Percentiles rank a stretch among this genome's conserved stretches.
Evolutionary conservation across 2,888 invertebrate genomes (phyloP).

Genomic region (Octodonta nipae): DNA sequence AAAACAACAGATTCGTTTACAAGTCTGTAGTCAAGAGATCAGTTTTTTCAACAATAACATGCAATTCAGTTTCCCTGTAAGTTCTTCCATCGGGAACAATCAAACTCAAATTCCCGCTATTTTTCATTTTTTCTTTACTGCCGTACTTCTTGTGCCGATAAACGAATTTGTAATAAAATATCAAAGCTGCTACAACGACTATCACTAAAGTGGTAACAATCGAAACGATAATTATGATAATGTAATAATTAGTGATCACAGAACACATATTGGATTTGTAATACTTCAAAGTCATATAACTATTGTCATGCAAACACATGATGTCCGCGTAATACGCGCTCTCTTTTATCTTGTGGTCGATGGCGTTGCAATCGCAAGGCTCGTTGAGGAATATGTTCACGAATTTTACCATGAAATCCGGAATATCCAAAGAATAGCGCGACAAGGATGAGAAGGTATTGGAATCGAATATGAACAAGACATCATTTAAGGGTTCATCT

Average conservation of each 20-base stretch:
- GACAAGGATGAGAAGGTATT: slow-evolving; percentile 46
- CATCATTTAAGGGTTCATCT: slow-evolving; percentile 35
- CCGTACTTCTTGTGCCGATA: slow-evolving; percentile 32
- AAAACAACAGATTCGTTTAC: slow-evolving; percentile 27
- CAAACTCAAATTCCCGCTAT: slow-evolving; percentile 42
- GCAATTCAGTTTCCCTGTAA: slow-evolving; percentile 73
- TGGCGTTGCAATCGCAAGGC: slow-evolving; percentile 42
- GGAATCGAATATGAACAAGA: slow-evolving; percentile 47
- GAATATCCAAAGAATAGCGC: slow-evolving; percentile 45
- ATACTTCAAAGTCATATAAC: slow-evolving; percentile 23
- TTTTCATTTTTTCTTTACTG: slow-evolving; percentile 27
- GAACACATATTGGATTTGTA: slow-evolving; percentile 27
- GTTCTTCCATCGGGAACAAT: slow-evolving; percentile 71
- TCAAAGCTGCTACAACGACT: slow-evolving; percentile 29
- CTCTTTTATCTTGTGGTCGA: slow-evolving; percentile 20
- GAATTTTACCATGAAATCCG: slow-evolving; percentile 43
- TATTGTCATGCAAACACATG: slow-evolving; percentile 23
- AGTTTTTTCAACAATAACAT: slow-evolving; percentile 72
- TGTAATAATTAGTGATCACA: slow-evolving; percentile 24
- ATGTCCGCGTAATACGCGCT: slow-evolving; percentile 24
- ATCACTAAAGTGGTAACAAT: slow-evolving; percentile 38
- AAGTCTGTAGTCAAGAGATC: slow-evolving; percentile 70
- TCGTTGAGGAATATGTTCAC: slow-evolving; percentile 46
- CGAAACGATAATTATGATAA: slow-evolving; percentile 31
- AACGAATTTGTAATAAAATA: slow-evolving; percentile 33